A percentile compares a stretch with the other conserved stretches of the same genome.
phyloP scores from a whole-genome alignment of 2,888 invertebrate species.

The Drosophila gaucha region DNA sequence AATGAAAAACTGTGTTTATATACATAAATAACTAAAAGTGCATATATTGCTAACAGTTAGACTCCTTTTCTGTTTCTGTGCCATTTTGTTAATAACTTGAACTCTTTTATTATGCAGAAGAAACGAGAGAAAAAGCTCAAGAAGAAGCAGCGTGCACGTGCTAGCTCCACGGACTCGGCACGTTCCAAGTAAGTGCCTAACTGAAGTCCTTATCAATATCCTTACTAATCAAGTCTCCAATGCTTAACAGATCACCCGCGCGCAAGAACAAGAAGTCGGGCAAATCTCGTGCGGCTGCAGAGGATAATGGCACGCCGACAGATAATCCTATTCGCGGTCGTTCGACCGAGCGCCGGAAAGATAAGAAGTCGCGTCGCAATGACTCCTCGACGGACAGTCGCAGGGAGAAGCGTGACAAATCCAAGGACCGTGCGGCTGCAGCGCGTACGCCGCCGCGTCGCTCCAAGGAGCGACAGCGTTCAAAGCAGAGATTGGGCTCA shows the following conservation, averaged over 20 bases:
- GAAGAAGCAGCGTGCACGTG: conserved; percentile 84
- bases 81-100: conserved; percentile 28
- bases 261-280: conserved; percentile 41
- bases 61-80: conserved; percentile 31
- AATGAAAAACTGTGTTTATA: conserved; percentile 48
- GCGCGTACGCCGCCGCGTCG: conserved; percentile 25
- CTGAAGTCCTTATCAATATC: neutral
- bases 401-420: conserved; percentile 38
- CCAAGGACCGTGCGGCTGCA: conserved; percentile 20
- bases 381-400: conserved; percentile 62
- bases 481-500: conserved; percentile 23
- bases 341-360: conserved; percentile 74
- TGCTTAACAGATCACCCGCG: conserved; percentile 64
- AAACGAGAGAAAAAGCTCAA: conserved; percentile 87
- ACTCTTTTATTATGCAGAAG: conserved; percentile 85
- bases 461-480: conserved; percentile 36
- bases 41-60: conserved; percentile 65
- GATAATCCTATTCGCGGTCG: conserved; percentile 78
- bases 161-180: conserved; percentile 86
- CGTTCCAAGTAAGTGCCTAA: conserved; percentile 85
- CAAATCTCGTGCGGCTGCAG: conserved; percentile 33
- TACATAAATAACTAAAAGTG: conserved; percentile 31
- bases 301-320: conserved; percentile 31
- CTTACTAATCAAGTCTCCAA: neutral
- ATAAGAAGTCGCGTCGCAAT: conserved; percentile 48